Conservation (phyloP, 64 coral and sea anemone species). For the Platygyra sinensis region DNA sequence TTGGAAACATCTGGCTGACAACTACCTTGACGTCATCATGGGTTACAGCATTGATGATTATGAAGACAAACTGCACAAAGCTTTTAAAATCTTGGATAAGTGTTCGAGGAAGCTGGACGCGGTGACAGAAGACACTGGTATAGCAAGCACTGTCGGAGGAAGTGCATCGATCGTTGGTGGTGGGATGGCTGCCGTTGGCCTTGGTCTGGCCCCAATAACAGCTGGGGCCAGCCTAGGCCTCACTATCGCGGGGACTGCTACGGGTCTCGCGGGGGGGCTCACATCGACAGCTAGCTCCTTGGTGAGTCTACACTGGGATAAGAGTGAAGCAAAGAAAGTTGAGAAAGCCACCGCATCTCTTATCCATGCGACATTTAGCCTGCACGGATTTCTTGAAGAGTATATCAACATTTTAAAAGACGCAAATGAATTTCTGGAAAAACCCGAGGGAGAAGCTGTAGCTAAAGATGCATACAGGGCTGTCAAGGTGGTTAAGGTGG, state of each 20-base stretch:
- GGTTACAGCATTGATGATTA: no score
- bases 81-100: no score
- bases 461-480: background rate
- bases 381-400: background rate
- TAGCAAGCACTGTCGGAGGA: slow-evolving; percentile 18
- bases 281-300: background rate
- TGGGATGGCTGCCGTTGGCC: background rate
- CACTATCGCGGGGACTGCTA: background rate
- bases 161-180: slow-evolving; percentile 18
- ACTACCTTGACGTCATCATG: no score
- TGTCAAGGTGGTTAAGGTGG: background rate
- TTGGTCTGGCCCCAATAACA: slow-evolving; percentile 21
- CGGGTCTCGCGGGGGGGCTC: background rate
- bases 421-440: background rate
- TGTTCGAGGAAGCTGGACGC: no score
- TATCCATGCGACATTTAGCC: background rate
- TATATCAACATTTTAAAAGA: background rate
- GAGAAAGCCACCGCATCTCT: slow-evolving; percentile 17
- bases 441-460: background rate
- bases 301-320: background rate
- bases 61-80: no score
- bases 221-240: background rate
- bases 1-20: no score
- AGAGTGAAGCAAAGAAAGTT: background rate
- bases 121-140: no score